Evolutionary conservation across 1,140 invertebrate species (phyloP), one percentile per base, ranked within the genome.

Genomic region (Varroa destructor): DNA sequence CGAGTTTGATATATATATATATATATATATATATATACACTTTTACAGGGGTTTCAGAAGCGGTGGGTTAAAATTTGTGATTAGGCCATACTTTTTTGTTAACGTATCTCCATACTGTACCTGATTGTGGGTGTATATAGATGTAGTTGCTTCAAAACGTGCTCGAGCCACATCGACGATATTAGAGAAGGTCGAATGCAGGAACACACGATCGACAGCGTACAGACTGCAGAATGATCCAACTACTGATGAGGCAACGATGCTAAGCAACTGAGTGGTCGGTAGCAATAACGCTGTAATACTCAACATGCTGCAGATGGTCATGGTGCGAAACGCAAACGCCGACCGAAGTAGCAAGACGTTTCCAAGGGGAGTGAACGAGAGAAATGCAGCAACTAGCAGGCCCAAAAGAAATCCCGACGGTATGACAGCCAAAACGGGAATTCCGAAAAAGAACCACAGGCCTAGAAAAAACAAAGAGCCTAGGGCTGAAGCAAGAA

Each of bases 221-320:
- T 67, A 67, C 61, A 67, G 37, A 37, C 61, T 67, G 37, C 61
- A 43, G 61, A 67, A 67, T n/a, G 61, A 67, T 67, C 61, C 61
- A 10, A 67, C 61, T 12, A 67, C 61, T 12, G 61, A 40, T 40
- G 61, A 67, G 61, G 61, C 61, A 5, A 67, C 1, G 8, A 67
- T 67, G 61, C 61, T 67, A 1, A 67, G 61, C 40, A 67, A 37
- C 36, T 67, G 61, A 1, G 61, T 67, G 37, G 61, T 67, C 1
- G 61, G 61, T 25, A 67, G 61, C 14, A 67, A 46, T 46, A 67
- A 37, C 14, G 61, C 61, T 14, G 61, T 67, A 1, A 67, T 40
- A 37, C 61, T 67, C 61, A 67, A 37, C 61, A 67, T 67, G 14
- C 40, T 67, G 37, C 61, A 67, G 3, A 67, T 12, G 10, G 61